These are phyloP conservation scores for Coregonus sp. DNA, from an alignment of 2,797 vertebrate genomes.

Conservation along the genomic window DNA sequence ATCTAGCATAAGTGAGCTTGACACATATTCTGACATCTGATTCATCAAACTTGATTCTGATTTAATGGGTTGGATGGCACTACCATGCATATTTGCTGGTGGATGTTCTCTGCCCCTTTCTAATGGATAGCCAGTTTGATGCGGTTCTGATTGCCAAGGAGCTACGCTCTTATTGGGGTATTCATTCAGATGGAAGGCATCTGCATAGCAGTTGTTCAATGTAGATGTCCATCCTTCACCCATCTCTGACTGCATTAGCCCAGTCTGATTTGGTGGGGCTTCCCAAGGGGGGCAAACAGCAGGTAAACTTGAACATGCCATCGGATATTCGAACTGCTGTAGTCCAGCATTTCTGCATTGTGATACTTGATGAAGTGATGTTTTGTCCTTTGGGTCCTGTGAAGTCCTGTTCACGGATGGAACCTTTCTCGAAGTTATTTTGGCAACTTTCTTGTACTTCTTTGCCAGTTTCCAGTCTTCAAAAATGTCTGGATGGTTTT, in stretches of 20 bases:
- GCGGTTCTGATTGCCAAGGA: constrained; percentile 70
- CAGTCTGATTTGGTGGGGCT: constrained; percentile 78
- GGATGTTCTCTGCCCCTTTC: constrained; percentile 65
- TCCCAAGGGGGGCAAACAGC: constrained; percentile 83
- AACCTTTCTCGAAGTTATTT: constrained; percentile 76
- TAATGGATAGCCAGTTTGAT: constrained; percentile 66
- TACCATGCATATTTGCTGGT: constrained; percentile 60
- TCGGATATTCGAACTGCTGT: constrained; percentile 76
- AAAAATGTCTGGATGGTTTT: constrained; percentile 93
- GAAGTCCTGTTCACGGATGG: constrained; percentile 71
- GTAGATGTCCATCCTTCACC: constrained; percentile 83
- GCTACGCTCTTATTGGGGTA: constrained; percentile 70
- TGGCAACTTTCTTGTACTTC: constrained; percentile 89
- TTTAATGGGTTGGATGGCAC: constrained; percentile 52
- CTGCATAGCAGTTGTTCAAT: constrained; percentile 73
- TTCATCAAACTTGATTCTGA: constrained; percentile 75
- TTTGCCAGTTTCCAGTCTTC: constrained; percentile 93
- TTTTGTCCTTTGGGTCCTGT: constrained; percentile 67
- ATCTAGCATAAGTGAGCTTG: constrained; percentile 80
- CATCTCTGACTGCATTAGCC: constrained; percentile 83
- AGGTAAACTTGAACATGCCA: constrained; percentile 78
- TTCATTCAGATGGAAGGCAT: constrained; percentile 70
- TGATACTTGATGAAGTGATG: constrained; percentile 48
- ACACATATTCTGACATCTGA: constrained; percentile 79
- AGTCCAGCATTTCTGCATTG: constrained; percentile 79